phyloP scores from a whole-genome alignment of 2,888 invertebrate genomes.

The Punctoribates punctum region DNA sequence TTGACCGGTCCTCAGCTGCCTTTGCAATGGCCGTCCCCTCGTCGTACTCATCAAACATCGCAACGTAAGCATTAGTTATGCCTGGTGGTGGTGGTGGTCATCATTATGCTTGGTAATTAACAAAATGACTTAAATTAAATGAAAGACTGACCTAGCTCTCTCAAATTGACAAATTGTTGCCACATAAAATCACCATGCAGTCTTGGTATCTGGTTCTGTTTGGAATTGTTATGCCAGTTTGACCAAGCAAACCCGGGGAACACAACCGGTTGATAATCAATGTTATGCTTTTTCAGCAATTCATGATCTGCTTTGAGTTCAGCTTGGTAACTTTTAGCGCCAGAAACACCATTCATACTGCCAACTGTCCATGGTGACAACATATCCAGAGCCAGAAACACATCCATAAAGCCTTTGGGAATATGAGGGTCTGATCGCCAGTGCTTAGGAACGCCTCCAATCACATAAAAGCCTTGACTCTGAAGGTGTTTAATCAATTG shows the following conservation, averaged over 20 bases:
- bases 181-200: conserved; percentile 13
- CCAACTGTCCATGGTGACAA: background rate
- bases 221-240: background rate
- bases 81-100: no score
- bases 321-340: background rate
- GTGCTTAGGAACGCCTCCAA: background rate
- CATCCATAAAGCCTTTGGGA: no score
- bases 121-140: no score
- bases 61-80: background rate
- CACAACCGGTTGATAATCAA: background rate
- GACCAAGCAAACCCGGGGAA: conserved; percentile 8
- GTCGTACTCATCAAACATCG: conserved; percentile 18
- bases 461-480: background rate
- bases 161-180: conserved; percentile 4
- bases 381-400: background rate
- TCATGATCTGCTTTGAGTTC: background rate
- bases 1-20: background rate
- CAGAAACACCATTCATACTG: background rate
- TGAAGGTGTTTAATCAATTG: background rate
- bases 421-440: background rate
- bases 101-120: no score
- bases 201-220: background rate
- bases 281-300: background rate
- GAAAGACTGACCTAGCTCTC: no score
- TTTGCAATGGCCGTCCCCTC: conserved; percentile 6